Conservation (phyloP, 2,888 invertebrate species). For the Tanypteryx hageni region DNA sequence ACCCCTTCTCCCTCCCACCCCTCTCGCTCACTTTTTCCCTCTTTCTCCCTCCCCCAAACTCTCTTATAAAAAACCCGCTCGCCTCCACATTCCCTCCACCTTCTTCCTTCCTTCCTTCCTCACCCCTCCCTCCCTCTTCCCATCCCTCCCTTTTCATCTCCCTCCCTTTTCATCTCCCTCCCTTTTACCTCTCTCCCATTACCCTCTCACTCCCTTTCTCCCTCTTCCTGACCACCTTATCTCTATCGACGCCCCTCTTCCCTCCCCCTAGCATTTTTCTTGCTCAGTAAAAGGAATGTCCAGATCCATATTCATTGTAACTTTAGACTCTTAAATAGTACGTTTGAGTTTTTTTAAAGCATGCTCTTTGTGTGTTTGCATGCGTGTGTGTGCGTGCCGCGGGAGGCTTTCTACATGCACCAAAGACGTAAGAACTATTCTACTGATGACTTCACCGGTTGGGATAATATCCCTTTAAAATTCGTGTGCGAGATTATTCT, state of each 20-base stretch:
- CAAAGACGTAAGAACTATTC: not conserved
- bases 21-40: not conserved
- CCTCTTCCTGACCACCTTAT: not conserved
- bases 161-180: not conserved
- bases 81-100: not conserved
- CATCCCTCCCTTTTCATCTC: not conserved
- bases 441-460: slow-evolving; percentile 33
- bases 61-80: too few species aligned
- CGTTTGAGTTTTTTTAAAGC: not conserved
- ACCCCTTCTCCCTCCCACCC: not conserved
- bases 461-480: too few species aligned
- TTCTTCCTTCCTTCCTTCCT: not conserved
- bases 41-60: too few species aligned
- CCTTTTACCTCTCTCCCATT: not conserved
- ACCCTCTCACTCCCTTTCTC: not conserved
- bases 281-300: not conserved
- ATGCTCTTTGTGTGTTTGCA: not conserved
- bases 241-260: too few species aligned
- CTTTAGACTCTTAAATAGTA: too few species aligned
- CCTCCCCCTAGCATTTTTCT: not conserved
- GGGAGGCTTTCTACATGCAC: not conserved
- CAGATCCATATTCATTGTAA: not conserved
- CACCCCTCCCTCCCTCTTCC: not conserved
- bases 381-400: not conserved
- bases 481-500: too few species aligned